Percentiles rank a stretch among this genome's conserved stretches.
Conservation (phyloP, 2,888 invertebrate species). For the Caenorhabditis sp. region DNA sequence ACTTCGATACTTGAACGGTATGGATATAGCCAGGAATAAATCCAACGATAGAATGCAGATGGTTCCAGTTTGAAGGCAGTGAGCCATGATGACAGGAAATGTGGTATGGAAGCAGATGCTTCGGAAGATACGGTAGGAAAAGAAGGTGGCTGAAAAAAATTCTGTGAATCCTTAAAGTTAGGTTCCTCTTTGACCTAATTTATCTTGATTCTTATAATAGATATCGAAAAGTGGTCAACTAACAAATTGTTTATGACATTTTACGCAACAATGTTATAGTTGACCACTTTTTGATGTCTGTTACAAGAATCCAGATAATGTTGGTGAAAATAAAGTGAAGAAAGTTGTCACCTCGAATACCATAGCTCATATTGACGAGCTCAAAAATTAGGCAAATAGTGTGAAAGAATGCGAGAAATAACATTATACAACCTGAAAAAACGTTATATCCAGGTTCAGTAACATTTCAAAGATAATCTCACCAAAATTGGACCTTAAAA, state of each 20-base stretch:
- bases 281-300: too few relatives aligned
- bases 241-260: too few relatives aligned
- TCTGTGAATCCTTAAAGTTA: too few relatives aligned
- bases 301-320: too few relatives aligned
- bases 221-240: too few relatives aligned
- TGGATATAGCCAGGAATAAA: slow-evolving; percentile 37
- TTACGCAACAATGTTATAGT: too few relatives aligned
- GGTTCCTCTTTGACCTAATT: too few relatives aligned
- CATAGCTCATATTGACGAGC: slow-evolving; percentile 42
- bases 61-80: slow-evolving; percentile 57
- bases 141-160: slow-evolving; percentile 53
- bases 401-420: slow-evolving; percentile 47
- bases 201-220: too few relatives aligned
- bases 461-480: neutral
- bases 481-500: slow-evolving; percentile 66
- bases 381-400: slow-evolving; percentile 47
- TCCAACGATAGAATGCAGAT: slow-evolving; percentile 49
- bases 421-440: slow-evolving; percentile 36
- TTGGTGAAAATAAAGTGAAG: too few relatives aligned
- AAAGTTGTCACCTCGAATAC: slow-evolving; percentile 28
- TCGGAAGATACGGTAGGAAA: slow-evolving; percentile 28
- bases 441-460: neutral
- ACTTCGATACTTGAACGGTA: slow-evolving; percentile 31
- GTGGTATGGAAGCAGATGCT: slow-evolving; percentile 43
- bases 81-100: slow-evolving; percentile 40